phyloP scores from a whole-genome alignment of 1,140 invertebrate genomes.

The Philotrypesis tridentata region DNA sequence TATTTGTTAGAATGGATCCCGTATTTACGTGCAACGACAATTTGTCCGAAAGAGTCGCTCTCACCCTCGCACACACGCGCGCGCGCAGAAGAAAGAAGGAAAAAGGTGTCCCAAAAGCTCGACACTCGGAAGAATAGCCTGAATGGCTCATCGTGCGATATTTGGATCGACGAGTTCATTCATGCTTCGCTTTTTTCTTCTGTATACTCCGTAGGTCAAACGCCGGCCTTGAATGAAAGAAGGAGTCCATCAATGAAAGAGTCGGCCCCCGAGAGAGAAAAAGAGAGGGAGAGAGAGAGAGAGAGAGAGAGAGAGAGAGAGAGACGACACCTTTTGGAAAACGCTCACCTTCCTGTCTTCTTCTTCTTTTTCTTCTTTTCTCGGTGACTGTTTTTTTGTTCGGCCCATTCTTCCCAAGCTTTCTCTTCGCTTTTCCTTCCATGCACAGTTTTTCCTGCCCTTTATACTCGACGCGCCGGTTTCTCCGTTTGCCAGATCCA shows the following conservation, averaged over 20 bases:
- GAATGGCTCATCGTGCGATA: constrained; percentile 48
- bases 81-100: neutral
- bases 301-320: neutral
- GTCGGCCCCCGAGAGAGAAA: too few relatives aligned
- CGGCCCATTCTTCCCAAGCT: neutral
- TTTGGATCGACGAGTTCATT: constrained; percentile 47
- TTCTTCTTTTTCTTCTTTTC: constrained; percentile 31
- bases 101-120: constrained; percentile 16
- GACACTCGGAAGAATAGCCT: neutral
- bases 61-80: neutral
- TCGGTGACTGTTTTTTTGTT: constrained; percentile 17
- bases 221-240: constrained; percentile 40
- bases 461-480: neutral
- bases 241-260: constrained; percentile 25
- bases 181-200: neutral
- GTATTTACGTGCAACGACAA: too few relatives aligned
- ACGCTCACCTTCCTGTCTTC: constrained; percentile 20
- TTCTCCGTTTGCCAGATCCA: constrained; percentile 22
- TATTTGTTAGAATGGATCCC: too few relatives aligned
- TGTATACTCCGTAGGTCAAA: constrained; percentile 38
- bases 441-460: constrained; percentile 17
- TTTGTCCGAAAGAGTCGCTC: neutral
- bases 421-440: constrained; percentile 9
- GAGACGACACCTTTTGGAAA: constrained; percentile 5
- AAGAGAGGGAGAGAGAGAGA: too few relatives aligned